A percentile compares a stretch with the other conserved stretches of the same genome.
These are phyloP conservation scores for Neuroscelio doddi DNA, from an alignment of 2,888 invertebrate genomes.

Conservation along the genomic window DNA sequence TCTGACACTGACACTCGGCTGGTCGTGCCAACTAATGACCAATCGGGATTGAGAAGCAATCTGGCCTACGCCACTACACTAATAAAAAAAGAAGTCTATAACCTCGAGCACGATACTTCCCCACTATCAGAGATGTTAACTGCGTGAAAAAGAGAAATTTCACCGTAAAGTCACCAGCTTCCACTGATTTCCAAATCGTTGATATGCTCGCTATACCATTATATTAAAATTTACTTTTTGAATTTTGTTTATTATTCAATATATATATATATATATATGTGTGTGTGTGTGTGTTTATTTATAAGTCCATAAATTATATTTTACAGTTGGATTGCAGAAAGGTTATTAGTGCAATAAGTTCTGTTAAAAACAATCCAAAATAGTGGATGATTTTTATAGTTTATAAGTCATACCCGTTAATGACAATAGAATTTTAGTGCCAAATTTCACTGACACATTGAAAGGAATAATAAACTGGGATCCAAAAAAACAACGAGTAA, in stretches of 20 bases:
- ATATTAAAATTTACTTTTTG: neutral
- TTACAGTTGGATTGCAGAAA: too few relatives aligned
- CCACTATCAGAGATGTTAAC: constrained; percentile 22
- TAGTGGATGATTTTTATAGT: too few relatives aligned
- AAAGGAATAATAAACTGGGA: too few relatives aligned
- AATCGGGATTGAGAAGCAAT: constrained; percentile 48
- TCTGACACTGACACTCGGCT: constrained; percentile 22
- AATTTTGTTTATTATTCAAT: neutral
- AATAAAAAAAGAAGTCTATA: constrained; percentile 44
- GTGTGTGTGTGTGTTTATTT: too few relatives aligned
- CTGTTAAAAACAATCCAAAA: too few relatives aligned
- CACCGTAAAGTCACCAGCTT: constrained; percentile 57
- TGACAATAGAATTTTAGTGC: too few relatives aligned
- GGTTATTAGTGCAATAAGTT: too few relatives aligned
- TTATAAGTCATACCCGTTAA: too few relatives aligned
- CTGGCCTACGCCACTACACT: constrained; percentile 34
- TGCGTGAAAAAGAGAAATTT: constrained; percentile 61
- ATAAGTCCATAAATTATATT: too few relatives aligned
- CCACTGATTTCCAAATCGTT: constrained; percentile 34
- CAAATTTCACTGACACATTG: too few relatives aligned
- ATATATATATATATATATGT: too few relatives aligned
- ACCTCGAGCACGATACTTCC: constrained; percentile 32
- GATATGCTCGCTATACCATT: constrained; percentile 4
- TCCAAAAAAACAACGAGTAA: too few relatives aligned
- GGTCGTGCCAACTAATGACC: constrained; percentile 5